These are phyloP conservation scores for Andrena minutula DNA, from an alignment of 2,888 invertebrate species.

Conservation along the genomic window DNA sequence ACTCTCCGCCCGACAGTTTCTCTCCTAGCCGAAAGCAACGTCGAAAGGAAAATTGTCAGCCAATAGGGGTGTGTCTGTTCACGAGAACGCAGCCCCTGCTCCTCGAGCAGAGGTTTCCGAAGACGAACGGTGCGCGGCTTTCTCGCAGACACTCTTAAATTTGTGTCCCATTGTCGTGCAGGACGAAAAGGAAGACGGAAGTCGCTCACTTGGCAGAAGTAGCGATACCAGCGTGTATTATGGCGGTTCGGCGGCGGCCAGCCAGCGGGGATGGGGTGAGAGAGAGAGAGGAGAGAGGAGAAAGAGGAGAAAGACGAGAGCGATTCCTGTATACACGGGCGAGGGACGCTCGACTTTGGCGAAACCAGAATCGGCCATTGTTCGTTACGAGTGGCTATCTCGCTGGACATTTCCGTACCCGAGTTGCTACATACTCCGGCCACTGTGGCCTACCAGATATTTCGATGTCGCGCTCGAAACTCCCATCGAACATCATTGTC, in stretches of 20 bases:
- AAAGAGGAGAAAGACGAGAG: slow-evolving; percentile 32
- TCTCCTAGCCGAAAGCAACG: background rate
- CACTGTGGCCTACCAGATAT: slow-evolving; percentile 70
- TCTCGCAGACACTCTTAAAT: slow-evolving; percentile 77
- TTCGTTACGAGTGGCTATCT: slow-evolving; percentile 82
- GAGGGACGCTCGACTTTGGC: slow-evolving; percentile 68
- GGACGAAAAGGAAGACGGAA: slow-evolving; percentile 79
- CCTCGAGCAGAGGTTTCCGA: slow-evolving; percentile 45
- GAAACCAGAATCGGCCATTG: slow-evolving; percentile 79
- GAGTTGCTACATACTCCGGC: slow-evolving; percentile 67
- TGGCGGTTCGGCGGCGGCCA: slow-evolving; percentile 49
- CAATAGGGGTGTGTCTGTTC: slow-evolving; percentile 44
- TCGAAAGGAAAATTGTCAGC: slow-evolving; percentile 37
- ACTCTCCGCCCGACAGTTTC: background rate
- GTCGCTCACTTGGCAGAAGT: slow-evolving; percentile 82
- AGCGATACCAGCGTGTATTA: slow-evolving; percentile 76
- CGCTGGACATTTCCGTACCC: slow-evolving; percentile 82
- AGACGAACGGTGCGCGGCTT: slow-evolving; percentile 47
- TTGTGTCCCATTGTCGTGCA: slow-evolving; percentile 81
- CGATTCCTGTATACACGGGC: slow-evolving; percentile 44
- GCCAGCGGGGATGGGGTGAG: slow-evolving; percentile 21
- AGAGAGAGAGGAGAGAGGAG: slow-evolving; percentile 26
- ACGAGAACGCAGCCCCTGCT: slow-evolving; percentile 19
- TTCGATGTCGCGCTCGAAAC: slow-evolving; percentile 68
- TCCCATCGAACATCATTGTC: slow-evolving; percentile 60